Percentiles rank a stretch among this genome's conserved stretches.
These are phyloP conservation scores for Siphamia tubifer DNA, from an alignment of 2,113 vertebrate species.

Conservation along the genomic window DNA sequence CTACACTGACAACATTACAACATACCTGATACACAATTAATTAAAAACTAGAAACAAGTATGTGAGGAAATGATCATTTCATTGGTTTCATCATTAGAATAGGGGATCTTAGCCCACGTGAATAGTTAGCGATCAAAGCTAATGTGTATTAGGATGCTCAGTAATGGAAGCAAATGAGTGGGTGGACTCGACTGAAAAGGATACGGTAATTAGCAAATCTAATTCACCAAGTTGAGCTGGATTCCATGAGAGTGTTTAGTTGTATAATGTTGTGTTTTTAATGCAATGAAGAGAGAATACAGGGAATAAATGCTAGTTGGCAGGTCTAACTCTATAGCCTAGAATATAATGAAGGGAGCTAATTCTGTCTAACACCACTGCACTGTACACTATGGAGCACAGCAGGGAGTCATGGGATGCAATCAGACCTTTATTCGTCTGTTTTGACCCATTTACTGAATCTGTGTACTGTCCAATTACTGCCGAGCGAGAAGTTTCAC, in stretches of 20 bases:
- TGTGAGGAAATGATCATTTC: constrained; percentile 10
- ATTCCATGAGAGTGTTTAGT: background rate
- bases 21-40: background rate
- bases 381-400: background rate
- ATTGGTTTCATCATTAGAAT: constrained; percentile 36
- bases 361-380: background rate
- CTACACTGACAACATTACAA: background rate
- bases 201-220: constrained; percentile 26
- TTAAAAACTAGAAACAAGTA: background rate
- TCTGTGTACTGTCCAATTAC: background rate
- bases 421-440: background rate
- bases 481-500: background rate
- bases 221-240: constrained; percentile 20
- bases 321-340: background rate
- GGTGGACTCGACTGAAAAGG: constrained; percentile 11
- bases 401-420: background rate
- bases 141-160: constrained; percentile 35
- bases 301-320: background rate
- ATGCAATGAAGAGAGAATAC: background rate
- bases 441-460: background rate
- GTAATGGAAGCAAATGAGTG: constrained; percentile 17
- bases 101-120: constrained; percentile 15
- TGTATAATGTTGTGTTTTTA: background rate
- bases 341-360: constrained; percentile 5
- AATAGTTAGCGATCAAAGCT: constrained; percentile 28